These are phyloP conservation scores for Procavia capensis DNA, from an alignment of 2,113 vertebrate genomes.

Conservation along the genomic window DNA sequence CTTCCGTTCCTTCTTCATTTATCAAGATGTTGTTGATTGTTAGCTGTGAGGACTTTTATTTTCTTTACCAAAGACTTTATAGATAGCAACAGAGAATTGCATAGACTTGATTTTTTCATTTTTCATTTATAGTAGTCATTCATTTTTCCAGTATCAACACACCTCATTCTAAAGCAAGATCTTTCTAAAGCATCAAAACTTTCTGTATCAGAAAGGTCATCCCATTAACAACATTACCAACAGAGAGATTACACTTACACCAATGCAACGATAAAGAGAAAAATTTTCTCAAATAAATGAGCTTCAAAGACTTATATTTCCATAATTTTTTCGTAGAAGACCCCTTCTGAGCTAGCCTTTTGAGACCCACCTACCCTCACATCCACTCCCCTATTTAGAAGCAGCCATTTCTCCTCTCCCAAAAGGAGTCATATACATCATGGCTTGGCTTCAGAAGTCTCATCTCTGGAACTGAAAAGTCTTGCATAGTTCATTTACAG, in stretches of 20 bases:
- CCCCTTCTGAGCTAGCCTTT: not conserved
- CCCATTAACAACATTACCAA: not conserved
- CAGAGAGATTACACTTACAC: fast-evolving
- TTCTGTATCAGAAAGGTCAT: not conserved
- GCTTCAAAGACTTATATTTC: not conserved
- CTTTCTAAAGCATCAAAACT: fast-evolving
- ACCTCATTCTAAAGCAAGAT: not conserved
- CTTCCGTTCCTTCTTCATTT: not conserved
- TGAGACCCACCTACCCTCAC: not conserved
- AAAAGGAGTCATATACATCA: not conserved
- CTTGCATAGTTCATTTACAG: fast-evolving
- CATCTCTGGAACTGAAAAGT: not conserved
- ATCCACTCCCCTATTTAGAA: not conserved
- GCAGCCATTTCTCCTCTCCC: not conserved
- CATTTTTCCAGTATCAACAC: not conserved
- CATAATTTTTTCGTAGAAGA: not conserved
- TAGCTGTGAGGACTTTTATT: not conserved
- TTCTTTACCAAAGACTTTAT: not conserved
- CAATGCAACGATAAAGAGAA: not conserved
- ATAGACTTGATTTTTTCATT: fast-evolving
- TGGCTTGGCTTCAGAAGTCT: not conserved
- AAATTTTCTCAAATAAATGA: not conserved
- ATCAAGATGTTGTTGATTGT: not conserved
- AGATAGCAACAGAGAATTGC: not conserved
- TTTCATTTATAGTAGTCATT: not conserved